Percentiles rank a stretch among this genome's conserved stretches.
phyloP scores from a whole-genome alignment of 2,797 vertebrate species.

The Sebastes nivosus region DNA sequence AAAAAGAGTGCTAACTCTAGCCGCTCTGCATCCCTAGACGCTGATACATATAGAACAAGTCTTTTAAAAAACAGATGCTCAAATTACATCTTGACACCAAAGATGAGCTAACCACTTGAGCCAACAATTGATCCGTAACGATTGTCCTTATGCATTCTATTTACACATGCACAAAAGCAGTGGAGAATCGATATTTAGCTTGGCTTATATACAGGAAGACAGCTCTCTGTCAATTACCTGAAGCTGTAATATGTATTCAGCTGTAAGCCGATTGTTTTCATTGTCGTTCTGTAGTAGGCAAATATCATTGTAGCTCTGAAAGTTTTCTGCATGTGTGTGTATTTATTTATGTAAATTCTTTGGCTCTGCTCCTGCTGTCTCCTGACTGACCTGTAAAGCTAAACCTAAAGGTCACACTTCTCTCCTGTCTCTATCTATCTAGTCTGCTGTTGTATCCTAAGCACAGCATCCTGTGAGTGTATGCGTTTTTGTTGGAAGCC shows the following conservation, averaged over 20 bases:
- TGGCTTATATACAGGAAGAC: background rate
- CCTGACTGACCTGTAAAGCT: slow-evolving; percentile 5
- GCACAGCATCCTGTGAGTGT: background rate
- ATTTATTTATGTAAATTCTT: background rate
- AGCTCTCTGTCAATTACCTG: background rate
- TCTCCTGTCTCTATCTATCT: background rate
- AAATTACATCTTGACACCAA: slow-evolving; percentile 9
- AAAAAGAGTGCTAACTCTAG: background rate
- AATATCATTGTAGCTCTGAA: background rate
- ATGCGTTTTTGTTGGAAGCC: slow-evolving; percentile 20
- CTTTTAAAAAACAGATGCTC: slow-evolving; percentile 14
- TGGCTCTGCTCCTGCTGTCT: background rate
- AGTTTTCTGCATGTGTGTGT: background rate
- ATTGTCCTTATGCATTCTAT: background rate
- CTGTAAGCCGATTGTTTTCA: background rate
- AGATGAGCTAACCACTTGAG: slow-evolving; percentile 6
- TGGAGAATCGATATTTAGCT: slow-evolving; percentile 9
- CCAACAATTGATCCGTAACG: background rate
- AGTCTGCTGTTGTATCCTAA: background rate
- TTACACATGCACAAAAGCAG: slow-evolving; percentile 12
- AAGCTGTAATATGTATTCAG: background rate
- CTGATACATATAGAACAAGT: background rate
- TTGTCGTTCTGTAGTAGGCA: background rate
- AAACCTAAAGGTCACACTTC: slow-evolving; percentile 15
- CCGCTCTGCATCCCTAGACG: background rate